phyloP scores from a whole-genome alignment of 2,113 vertebrate genomes.

The Erpornis zantholeuca region DNA sequence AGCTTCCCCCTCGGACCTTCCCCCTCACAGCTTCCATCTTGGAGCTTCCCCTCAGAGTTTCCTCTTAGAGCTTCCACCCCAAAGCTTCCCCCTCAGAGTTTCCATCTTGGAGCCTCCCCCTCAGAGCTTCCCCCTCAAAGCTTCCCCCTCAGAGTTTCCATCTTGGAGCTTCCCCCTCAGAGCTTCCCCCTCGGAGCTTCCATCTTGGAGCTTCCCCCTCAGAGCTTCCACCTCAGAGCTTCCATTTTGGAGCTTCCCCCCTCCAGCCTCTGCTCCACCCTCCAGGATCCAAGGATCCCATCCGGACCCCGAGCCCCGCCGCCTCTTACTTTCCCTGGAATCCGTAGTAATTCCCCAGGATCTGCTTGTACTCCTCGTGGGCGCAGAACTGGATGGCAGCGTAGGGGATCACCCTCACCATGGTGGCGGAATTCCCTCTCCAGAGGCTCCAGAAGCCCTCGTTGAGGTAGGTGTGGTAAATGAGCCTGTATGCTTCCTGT shows the following conservation, averaged over 20 bases:
- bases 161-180: too few relatives aligned
- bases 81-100: too few relatives aligned
- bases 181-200: not conserved
- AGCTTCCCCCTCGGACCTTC: too few relatives aligned
- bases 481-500: constrained; percentile 91
- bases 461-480: constrained; percentile 92
- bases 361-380: constrained; percentile 91
- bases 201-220: too few relatives aligned
- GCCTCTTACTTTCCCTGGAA: constrained; percentile 88
- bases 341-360: constrained; percentile 88
- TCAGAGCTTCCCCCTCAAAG: not conserved
- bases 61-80: not conserved
- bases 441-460: constrained; percentile 94
- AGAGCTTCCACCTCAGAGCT: not conserved
- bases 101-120: too few relatives aligned
- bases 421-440: constrained; percentile 97
- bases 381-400: constrained; percentile 98
- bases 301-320: not conserved
- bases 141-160: not conserved
- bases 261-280: not conserved
- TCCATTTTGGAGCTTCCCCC: not conserved
- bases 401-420: constrained; percentile 95
- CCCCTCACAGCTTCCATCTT: not conserved
- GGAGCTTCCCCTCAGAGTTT: accelerated
- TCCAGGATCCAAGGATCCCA: not conserved